Evolutionary conservation across 2,888 invertebrate genomes (phyloP), one percentile per base, ranked within the genome.

Genomic region (Crossocerus cetratus): DNA sequence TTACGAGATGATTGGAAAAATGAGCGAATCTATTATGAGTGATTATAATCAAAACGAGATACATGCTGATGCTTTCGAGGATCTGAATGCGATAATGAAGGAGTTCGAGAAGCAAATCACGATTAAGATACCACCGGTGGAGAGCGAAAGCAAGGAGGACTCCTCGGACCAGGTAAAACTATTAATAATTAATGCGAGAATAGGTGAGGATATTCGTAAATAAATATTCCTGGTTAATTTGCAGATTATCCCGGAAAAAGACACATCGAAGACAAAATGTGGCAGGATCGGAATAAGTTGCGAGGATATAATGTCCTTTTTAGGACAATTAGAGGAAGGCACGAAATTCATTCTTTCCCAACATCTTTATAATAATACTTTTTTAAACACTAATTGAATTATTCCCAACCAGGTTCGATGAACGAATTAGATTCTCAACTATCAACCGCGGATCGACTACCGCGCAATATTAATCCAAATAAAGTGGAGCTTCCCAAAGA

Each of bases 221-320:
- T 49, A 16, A 0, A 5, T 13, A 3, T 4, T 3, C 1, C 13
- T 49, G 2, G 14, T 49, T 49, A 16, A 49, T 49, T 49, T 3
- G 13, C 14, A 49, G 16, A 49, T 49, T 13, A 49, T 49, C 11
- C 16, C 49, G 13, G 88, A 88, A 21, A 86, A 81, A 67, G 89
- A 89, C 64, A 67, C 64, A 23, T 83, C 84, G 0, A 62, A 57
- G 5, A 64, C 70, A 54, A 70, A 56, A 11, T 71, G 74, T n/a
- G 65, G 59, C 2, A 44, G 76, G 0, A 82, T 65, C 16, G 76
- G 77, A 11, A 84, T 86, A 0, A 86, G 86, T 5, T 88, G 86
- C 65, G 86, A 89, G 2, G 88, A 89, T 32, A 87, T 89, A 54
- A 87, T 89, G 86, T 81, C 82, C 2, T 87, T 87, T 49, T 70